Percentiles rank a stretch among this genome's conserved stretches.
phyloP scores from a whole-genome alignment of 2,113 vertebrate genomes.

The Dromiciops gliroides region DNA sequence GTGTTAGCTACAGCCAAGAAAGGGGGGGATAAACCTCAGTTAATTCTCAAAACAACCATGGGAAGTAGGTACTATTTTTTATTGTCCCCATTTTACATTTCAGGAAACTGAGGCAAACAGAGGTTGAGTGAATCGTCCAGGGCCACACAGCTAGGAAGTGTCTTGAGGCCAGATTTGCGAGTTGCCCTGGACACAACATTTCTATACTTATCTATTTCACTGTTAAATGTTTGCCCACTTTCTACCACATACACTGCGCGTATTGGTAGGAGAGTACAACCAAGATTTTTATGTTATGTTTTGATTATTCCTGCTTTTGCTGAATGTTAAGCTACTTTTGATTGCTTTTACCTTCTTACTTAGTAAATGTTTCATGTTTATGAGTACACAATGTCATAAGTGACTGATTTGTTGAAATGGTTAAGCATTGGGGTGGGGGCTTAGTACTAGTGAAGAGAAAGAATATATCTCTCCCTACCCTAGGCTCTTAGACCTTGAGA shows the following conservation, averaged over 20 bases:
- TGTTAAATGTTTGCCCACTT: neutral
- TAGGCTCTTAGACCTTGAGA: neutral
- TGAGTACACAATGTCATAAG: neutral
- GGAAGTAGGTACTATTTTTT: neutral
- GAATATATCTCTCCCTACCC: neutral
- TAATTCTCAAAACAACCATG: neutral
- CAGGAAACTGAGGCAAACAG: neutral
- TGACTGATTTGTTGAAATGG: neutral
- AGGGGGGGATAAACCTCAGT: neutral
- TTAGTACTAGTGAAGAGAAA: neutral
- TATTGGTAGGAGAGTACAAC: neutral
- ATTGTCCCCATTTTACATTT: neutral
- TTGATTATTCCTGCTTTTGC: neutral
- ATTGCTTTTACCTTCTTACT: neutral
- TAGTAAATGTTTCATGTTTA: neutral
- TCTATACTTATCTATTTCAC: neutral
- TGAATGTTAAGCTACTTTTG: neutral
- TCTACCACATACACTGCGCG: neutral
- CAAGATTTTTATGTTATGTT: neutral
- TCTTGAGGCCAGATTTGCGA: neutral
- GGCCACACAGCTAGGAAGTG: neutral
- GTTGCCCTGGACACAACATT: neutral
- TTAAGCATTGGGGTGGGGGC: neutral
- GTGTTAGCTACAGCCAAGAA: neutral
- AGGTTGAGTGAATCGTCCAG: neutral